Base-by-base conservation (phyloP, 2,113 vertebrate genomes). In the Ailurus styani region DNA sequence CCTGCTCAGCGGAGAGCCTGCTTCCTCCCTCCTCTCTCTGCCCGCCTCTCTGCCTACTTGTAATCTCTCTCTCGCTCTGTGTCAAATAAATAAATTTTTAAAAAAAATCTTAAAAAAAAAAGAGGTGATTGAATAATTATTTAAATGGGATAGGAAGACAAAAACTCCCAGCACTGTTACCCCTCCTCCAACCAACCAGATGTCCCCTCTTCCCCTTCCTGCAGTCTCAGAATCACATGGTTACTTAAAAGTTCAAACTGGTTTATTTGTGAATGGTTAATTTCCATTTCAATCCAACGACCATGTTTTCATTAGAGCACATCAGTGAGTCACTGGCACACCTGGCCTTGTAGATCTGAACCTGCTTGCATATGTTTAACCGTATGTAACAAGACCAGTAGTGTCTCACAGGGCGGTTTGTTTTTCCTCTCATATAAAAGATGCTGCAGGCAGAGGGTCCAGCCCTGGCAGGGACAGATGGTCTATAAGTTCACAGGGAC, bases 381-480 rank as follows among this genome's bases (percentile, higher is more conserved):
- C 17, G 81, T 54, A 3, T 29, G 2, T 12, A 15, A n/a, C 52
- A 17, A 8, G 34, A 21, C n/a, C n/a, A 12, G 7, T 13, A 10
- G 11, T 66, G 66, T 75, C 66, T 52, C 60, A 34, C 55, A n/a
- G 52, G 64, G 23, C 1, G 0, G 45, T 54, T 55, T 55, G 3
- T 17, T 82, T 88, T 75, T 47, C 17, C 45, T 81, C 17, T 54
- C 47, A 2, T 2, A 3, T 15, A 25, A 66, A 62, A 75, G 55
- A 3, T 54, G 47, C 18, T 50, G 1, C 4, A 47, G 42, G 45
- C 55, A 64, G 37, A 89, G 54, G 73, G 62, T 60, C 40, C 34
- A 17, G 2, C 42, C 12, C 0, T 34, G 72, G 50, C 29, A 1
- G 5, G 21, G 47, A 52, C 7, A 25, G 5, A 27, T 5, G 20